Percentiles rank a stretch among this genome's conserved stretches.
These are phyloP conservation scores for Dinocampus coccinellae DNA, from an alignment of 2,888 invertebrate genomes.

Conservation along the genomic window DNA sequence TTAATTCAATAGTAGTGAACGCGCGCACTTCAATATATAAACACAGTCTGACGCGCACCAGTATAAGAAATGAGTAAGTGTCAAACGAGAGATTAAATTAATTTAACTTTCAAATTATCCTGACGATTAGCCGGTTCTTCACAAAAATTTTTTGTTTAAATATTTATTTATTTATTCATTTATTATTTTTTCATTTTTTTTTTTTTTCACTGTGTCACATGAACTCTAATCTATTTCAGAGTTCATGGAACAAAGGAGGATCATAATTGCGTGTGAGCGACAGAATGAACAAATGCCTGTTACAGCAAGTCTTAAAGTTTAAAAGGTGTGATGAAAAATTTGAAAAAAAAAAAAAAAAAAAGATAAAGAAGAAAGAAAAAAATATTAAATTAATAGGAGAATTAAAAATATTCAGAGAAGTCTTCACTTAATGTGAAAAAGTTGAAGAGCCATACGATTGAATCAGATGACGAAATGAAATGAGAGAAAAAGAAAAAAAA, in stretches of 20 bases:
- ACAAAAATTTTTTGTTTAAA: too few species aligned
- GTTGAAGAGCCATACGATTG: not conserved
- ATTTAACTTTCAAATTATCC: slow-evolving; percentile 48
- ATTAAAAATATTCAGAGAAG: too few species aligned
- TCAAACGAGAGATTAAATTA: slow-evolving; percentile 38
- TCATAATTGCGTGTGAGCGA: not conserved
- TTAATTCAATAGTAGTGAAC: slow-evolving; percentile 41
- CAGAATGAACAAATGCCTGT: slow-evolving; percentile 16
- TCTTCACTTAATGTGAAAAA: too few species aligned
- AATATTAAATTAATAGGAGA: too few species aligned
- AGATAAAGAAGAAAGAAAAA: too few species aligned
- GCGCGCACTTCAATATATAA: slow-evolving; percentile 19
- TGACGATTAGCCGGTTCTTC: slow-evolving; percentile 39
- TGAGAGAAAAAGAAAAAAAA: slow-evolving; percentile 12
- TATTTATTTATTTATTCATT: too few species aligned
- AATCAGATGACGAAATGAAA: not conserved
- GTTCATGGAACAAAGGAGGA: slow-evolving; percentile 4
- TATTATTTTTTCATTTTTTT: too few species aligned
- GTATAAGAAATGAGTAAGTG: slow-evolving; percentile 9
- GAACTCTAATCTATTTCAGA: slow-evolving; percentile 16
- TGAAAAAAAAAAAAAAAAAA: too few species aligned
- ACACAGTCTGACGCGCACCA: not conserved
- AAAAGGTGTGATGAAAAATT: not conserved
- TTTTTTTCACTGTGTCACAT: not conserved
- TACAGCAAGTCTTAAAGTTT: not conserved